Evolutionary conservation across 2,888 invertebrate species (phyloP).

Genomic region (Cataglyphis albicans): DNA sequence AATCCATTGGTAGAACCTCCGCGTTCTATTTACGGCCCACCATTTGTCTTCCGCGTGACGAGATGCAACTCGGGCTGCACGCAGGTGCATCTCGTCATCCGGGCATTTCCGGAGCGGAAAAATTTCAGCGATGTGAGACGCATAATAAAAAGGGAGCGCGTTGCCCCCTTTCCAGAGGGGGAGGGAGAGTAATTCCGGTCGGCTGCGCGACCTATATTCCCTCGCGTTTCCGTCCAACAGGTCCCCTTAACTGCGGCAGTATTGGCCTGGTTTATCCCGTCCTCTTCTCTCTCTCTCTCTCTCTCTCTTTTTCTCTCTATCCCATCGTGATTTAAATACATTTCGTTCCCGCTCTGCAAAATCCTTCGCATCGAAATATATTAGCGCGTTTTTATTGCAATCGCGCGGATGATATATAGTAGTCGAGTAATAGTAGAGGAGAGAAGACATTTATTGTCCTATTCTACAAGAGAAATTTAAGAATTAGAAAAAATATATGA

Average conservation of each 20-base stretch:
- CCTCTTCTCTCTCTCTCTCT: no score
- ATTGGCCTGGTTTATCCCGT: neutral
- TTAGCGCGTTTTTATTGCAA: slow-evolving; percentile 12
- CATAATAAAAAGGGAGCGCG: slow-evolving; percentile 38
- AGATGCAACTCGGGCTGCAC: slow-evolving; percentile 9
- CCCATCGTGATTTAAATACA: slow-evolving; percentile 15
- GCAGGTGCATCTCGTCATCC: slow-evolving; percentile 40
- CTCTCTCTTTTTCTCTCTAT: no score
- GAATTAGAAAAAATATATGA: neutral
- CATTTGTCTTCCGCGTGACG: neutral
- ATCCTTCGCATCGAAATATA: neutral
- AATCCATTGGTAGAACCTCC: slow-evolving; percentile 13
- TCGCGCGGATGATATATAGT: neutral
- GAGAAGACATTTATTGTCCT: neutral
- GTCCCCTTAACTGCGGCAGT: slow-evolving; percentile 12
- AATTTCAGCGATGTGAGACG: slow-evolving; percentile 28
- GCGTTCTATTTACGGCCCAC: slow-evolving; percentile 18
- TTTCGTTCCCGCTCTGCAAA: neutral
- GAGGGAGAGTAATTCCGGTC: slow-evolving; percentile 11
- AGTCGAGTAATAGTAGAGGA: neutral
- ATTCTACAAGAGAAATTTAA: neutral
- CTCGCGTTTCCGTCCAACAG: slow-evolving; percentile 37
- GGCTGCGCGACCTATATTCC: slow-evolving; percentile 45
- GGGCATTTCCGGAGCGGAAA: slow-evolving; percentile 40
- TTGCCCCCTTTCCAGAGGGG: neutral